A percentile compares a stretch with the other conserved stretches of the same genome.
Conservation (phyloP, 1,140 invertebrate genomes). For the Triops cancriformis region DNA sequence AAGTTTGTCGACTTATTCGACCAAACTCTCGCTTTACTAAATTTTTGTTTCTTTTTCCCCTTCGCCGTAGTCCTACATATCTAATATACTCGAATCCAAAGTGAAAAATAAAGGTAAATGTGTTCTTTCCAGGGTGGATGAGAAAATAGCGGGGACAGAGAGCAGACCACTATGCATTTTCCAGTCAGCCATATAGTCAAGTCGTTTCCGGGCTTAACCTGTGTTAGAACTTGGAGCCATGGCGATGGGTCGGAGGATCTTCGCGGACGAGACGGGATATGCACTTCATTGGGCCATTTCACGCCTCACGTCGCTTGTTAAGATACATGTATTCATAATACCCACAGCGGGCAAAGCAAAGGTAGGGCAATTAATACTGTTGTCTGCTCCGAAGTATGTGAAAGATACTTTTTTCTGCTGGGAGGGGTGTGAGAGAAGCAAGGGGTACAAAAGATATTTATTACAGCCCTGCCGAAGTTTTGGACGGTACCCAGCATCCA, state of each 20-base stretch:
- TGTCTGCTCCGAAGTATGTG: neutral
- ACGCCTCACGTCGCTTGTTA: neutral
- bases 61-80: neutral
- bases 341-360: neutral
- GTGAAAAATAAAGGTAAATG: neutral
- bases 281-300: neutral
- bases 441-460: neutral
- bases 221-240: neutral
- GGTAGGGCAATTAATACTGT: neutral
- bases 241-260: neutral
- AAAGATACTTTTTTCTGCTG: neutral
- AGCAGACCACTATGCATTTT: neutral
- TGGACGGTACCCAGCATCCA: constrained; percentile 7
- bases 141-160: neutral
- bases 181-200: neutral
- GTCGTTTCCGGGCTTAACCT: neutral
- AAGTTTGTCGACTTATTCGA: neutral
- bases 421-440: neutral
- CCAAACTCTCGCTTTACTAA: neutral
- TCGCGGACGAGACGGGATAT: neutral
- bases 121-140: neutral
- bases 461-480: neutral
- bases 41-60: neutral
- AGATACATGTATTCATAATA: neutral
- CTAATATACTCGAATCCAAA: neutral